Evolutionary conservation across 2,888 invertebrate species (phyloP), one percentile per base, ranked within the genome.

Genomic region (Plusia festucae): DNA sequence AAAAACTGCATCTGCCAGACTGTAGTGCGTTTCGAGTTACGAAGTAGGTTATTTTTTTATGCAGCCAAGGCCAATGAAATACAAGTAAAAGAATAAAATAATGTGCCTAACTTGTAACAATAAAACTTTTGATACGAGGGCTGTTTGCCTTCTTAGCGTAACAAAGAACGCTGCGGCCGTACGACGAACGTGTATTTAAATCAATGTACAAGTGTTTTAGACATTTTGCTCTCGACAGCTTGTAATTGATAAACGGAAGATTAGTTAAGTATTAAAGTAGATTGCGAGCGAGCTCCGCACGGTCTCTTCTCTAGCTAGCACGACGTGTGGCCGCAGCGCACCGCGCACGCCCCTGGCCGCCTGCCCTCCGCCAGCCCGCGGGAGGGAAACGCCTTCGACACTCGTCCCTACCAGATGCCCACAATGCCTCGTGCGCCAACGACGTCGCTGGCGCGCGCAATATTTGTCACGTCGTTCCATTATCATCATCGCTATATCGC

Each of bases 361-460:
- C 90, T 88, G 90, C 84, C 78, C 85, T 82, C 82, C 81, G 73
- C 86, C 86, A 85, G 87, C 85, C 85, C 88, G 92, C 93, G 93
- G 92, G 92, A 91, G 90, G 91, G 92, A 91, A 92, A 92, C 94
- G 94, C 93, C 94, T 94, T 91, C 91, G 82, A 84, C 78, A 78
- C 65, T 73, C 73, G 74, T 75, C 73, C 84, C 84, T 85, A 85
- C 85, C 89, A 91, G 88, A 90, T 90, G 88, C 88, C 86, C 86
- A 87, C 85, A 85, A 90, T 91, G 90, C 88, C 82, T 86, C 84
- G 82, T 76, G 76, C 83, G 78, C 82, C 75, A 85, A 83, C 75
- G 82, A 90, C 90, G 92, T 90, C 86, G 84, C 79, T 83, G 85
- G 85, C 82, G 83, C 87, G 85, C 86, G 82, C 84, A 85, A 82